Conservation (phyloP, 2,113 vertebrate species). For the Arvicanthis niloticus region DNA sequence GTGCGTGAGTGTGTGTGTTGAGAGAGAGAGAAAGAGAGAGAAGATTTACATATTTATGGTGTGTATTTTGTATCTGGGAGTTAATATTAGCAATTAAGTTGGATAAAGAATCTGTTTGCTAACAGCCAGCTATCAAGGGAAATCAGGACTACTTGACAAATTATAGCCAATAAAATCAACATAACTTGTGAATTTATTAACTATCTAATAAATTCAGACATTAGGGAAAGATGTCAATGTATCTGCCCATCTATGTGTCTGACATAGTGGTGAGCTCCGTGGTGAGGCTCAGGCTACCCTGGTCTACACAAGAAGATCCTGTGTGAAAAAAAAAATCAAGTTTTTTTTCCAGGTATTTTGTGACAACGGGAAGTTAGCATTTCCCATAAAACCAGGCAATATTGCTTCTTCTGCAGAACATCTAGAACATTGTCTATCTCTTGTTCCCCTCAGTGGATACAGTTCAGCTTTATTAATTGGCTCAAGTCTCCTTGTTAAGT, state of each 20-base stretch:
- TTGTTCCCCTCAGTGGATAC: not conserved
- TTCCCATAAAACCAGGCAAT: not conserved
- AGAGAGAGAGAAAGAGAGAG: not conserved
- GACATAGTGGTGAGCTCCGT: not conserved
- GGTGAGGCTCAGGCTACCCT: not conserved
- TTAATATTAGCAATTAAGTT: not conserved
- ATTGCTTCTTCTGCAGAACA: not conserved
- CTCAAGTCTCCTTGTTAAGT: not conserved
- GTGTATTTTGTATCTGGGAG: not conserved
- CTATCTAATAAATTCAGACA: not conserved
- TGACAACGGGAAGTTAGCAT: not conserved
- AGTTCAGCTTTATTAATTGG: not conserved
- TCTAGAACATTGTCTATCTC: not conserved
- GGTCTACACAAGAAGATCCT: not conserved
- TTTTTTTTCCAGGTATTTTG: not conserved
- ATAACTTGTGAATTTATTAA: not conserved
- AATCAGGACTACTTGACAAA: not conserved
- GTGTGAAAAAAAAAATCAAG: not conserved
- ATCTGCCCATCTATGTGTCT: not conserved
- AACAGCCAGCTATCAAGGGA: not conserved
- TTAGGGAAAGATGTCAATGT: not conserved
- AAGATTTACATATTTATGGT: not conserved
- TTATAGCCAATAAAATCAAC: not conserved
- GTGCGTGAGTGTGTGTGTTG: not conserved
- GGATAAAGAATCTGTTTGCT: not conserved